A percentile compares a stretch with the other conserved stretches of the same genome.
These are phyloP conservation scores for Tenualosa ilisha DNA, from an alignment of 2,797 vertebrate genomes.

Conservation along the genomic window DNA sequence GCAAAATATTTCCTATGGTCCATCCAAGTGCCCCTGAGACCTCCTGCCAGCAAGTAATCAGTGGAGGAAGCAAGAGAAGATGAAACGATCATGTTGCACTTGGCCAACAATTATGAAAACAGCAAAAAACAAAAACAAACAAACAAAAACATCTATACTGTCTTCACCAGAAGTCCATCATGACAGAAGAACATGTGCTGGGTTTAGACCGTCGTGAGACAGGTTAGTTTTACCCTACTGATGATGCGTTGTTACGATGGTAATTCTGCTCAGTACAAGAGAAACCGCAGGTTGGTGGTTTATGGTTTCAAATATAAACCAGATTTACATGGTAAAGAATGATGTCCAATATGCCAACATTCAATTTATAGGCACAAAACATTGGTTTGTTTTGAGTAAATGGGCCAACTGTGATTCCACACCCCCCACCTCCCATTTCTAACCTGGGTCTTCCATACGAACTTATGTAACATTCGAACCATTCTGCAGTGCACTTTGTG, in stretches of 20 bases:
- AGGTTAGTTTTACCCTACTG: no score
- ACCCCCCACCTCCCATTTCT: background rate
- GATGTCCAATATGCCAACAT: background rate
- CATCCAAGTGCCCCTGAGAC: background rate
- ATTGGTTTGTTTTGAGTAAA: background rate
- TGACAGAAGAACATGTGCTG: background rate
- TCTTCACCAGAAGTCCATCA: background rate
- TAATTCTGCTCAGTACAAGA: no score
- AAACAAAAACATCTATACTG: background rate
- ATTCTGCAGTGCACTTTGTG: background rate
- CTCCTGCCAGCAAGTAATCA: background rate
- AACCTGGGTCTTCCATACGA: background rate
- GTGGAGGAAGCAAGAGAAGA: background rate
- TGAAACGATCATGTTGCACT: background rate
- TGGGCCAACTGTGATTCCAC: background rate
- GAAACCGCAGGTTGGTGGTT: no score
- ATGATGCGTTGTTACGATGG: no score
- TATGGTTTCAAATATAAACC: background rate
- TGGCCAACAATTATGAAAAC: background rate
- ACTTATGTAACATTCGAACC: slow-evolving; percentile 29
- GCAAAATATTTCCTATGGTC: background rate
- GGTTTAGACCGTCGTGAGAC: no score
- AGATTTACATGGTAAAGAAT: background rate
- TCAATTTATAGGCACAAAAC: background rate
- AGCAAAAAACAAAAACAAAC: background rate